phyloP scores from a whole-genome alignment of 1,140 invertebrate species.

The Homarus americanus region DNA sequence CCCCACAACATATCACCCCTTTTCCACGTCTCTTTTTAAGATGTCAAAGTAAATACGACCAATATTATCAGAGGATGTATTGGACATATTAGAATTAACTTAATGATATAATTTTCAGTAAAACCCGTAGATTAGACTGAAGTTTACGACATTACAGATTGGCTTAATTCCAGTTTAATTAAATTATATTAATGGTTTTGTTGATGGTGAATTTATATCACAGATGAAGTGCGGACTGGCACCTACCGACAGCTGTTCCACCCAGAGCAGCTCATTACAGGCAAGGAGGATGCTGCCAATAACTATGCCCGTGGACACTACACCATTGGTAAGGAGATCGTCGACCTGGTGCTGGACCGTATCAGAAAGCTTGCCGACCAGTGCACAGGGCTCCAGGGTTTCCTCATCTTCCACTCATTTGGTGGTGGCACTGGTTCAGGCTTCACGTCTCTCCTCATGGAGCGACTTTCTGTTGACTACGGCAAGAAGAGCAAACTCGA shows the following conservation, averaged over 20 bases:
- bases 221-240: slow-evolving; percentile 45
- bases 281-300: slow-evolving; percentile 52
- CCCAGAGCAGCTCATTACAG: slow-evolving; percentile 42
- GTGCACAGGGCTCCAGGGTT: slow-evolving; percentile 1
- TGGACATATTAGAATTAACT: too few species aligned
- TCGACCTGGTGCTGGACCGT: slow-evolving; percentile 48
- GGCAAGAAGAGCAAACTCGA: slow-evolving; percentile 39
- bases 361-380: slow-evolving; percentile 48
- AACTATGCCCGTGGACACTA: slow-evolving; percentile 50
- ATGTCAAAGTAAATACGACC: too few species aligned
- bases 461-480: not conserved
- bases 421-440: slow-evolving; percentile 1
- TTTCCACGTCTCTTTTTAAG: too few species aligned
- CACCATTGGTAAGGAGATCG: slow-evolving; percentile 52
- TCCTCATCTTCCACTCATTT: slow-evolving; percentile 14
- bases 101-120: too few species aligned
- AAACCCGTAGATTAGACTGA: too few species aligned
- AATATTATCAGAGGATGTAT: too few species aligned
- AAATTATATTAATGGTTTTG: too few species aligned
- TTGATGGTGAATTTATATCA: too few species aligned
- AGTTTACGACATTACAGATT: too few species aligned
- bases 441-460: not conserved
- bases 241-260: slow-evolving; percentile 46
- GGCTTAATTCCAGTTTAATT: too few species aligned
- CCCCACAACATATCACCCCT: too few species aligned